A percentile compares a stretch with the other conserved stretches of the same genome.
These are phyloP conservation scores for Octodonta nipae DNA, from an alignment of 2,888 invertebrate genomes.

Conservation along the genomic window DNA sequence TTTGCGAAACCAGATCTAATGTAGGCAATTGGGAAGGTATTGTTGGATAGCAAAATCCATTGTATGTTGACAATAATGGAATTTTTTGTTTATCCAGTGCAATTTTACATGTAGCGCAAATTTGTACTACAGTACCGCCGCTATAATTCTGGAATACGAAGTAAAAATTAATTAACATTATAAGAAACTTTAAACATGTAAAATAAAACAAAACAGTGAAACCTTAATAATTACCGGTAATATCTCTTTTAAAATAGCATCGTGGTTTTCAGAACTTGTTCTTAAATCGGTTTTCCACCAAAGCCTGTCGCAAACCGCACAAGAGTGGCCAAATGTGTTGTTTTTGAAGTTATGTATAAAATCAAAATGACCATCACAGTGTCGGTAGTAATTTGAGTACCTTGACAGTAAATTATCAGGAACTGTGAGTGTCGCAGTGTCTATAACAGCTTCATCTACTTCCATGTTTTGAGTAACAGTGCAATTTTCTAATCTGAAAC, in stretches of 20 bases:
- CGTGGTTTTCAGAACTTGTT: not conserved
- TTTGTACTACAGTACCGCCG: not conserved
- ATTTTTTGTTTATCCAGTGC: not conserved
- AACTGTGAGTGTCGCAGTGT: no score
- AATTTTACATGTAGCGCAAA: constrained; percentile 2
- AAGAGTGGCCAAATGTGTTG: not conserved
- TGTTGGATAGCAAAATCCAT: not conserved
- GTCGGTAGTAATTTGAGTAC: not conserved
- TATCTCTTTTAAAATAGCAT: not conserved
- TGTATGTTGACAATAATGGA: not conserved
- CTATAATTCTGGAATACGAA: not conserved
- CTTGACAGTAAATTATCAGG: no score
- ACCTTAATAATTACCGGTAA: no score
- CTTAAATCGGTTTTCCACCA: not conserved
- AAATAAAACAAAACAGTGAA: no score
- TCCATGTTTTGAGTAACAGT: no score
- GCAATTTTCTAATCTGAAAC: no score
- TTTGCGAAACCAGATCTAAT: not conserved
- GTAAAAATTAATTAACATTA: not conserved
- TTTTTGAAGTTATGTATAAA: not conserved
- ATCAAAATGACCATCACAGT: not conserved
- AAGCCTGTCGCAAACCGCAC: constrained; percentile 1
- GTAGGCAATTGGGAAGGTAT: not conserved
- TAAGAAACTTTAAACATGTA: not conserved
- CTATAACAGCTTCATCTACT: no score